Conservation (phyloP, 2,888 invertebrate genomes). For the Himalopsyche anomala region DNA sequence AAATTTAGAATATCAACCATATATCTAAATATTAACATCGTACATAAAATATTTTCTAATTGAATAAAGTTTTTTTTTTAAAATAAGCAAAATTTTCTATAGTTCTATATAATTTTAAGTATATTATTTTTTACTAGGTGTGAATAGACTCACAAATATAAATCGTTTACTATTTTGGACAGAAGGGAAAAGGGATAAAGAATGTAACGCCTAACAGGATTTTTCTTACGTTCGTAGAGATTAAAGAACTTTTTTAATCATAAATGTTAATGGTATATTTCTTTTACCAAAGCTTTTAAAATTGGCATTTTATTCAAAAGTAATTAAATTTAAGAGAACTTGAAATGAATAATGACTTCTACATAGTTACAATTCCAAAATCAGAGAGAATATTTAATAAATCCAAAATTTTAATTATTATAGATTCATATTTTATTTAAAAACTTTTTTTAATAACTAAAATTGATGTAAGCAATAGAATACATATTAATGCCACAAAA, state of each 20-base stretch:
- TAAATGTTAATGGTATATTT: background rate
- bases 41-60: slow-evolving; percentile 44
- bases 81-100: slow-evolving; percentile 24
- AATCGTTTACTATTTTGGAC: slow-evolving; percentile 59
- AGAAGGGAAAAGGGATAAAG: slow-evolving; percentile 60
- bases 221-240: background rate
- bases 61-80: background rate
- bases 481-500: too few relatives aligned
- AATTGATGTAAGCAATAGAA: too few relatives aligned
- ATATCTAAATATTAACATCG: slow-evolving; percentile 30
- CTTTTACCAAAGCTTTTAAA: background rate
- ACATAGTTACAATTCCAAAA: too few relatives aligned
- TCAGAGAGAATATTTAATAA: too few relatives aligned
- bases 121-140: slow-evolving; percentile 47
- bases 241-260: slow-evolving; percentile 6
- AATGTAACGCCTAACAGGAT: slow-evolving; percentile 18
- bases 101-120: slow-evolving; percentile 22
- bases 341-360: too few relatives aligned
- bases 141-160: slow-evolving; percentile 49
- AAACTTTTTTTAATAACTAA: too few relatives aligned
- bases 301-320: too few relatives aligned
- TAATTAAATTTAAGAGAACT: too few relatives aligned
- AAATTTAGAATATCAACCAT: slow-evolving; percentile 30
- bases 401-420: too few relatives aligned
- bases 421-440: too few relatives aligned